phyloP scores from a whole-genome alignment of 2,797 vertebrate genomes.

The Prionace glauca region DNA sequence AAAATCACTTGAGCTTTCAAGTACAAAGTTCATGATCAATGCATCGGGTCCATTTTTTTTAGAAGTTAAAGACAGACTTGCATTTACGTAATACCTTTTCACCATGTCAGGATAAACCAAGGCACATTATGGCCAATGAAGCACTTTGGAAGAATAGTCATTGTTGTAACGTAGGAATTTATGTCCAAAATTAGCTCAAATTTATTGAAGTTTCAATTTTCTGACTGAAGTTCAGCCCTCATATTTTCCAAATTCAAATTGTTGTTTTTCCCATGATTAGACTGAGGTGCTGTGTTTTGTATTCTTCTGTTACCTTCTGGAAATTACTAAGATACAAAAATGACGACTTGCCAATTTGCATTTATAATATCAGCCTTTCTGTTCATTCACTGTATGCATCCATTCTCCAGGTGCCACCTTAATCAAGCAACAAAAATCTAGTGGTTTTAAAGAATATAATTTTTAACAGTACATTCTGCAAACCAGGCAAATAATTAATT shows the following conservation, averaged over 20 bases:
- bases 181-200: not conserved
- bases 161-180: not conserved
- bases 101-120: not conserved
- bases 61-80: not conserved
- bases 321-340: not conserved
- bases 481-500: not conserved
- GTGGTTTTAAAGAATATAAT: not conserved
- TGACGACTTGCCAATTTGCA: not conserved
- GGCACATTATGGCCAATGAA: not conserved
- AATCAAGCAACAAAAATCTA: not conserved
- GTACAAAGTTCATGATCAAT: not conserved
- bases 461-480: not conserved
- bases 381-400: not conserved
- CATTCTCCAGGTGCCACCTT: not conserved
- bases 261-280: not conserved
- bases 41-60: not conserved
- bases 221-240: not conserved
- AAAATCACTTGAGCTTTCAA: not conserved
- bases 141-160: not conserved
- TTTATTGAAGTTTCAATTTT: not conserved
- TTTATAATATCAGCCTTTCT: not conserved
- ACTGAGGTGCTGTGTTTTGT: not conserved
- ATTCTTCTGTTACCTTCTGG: not conserved
- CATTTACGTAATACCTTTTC: not conserved
- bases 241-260: not conserved